Percentiles rank a stretch among this genome's conserved stretches.
Evolutionary conservation across 2,888 invertebrate genomes (phyloP).

Genomic region (Onthophagus sagittarius): DNA sequence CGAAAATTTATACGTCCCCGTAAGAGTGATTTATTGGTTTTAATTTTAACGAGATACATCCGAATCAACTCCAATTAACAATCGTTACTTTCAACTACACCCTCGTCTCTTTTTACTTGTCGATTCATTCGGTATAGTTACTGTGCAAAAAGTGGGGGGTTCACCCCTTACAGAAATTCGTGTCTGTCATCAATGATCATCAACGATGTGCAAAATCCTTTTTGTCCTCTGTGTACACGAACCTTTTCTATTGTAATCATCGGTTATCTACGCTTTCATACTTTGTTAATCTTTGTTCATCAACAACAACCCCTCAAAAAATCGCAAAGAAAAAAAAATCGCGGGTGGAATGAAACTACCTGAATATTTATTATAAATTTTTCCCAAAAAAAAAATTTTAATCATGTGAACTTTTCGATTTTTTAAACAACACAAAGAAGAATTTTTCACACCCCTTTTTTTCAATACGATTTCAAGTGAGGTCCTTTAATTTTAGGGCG

Average conservation of each 20-base stretch:
- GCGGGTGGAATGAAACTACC: neutral
- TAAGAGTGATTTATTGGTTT: neutral
- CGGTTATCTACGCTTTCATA: neutral
- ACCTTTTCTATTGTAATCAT: neutral
- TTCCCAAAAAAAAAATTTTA: neutral
- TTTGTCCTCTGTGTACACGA: neutral
- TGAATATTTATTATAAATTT: neutral
- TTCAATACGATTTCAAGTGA: no score
- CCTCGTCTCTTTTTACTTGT: no score
- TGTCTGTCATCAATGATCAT: neutral
- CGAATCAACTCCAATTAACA: neutral
- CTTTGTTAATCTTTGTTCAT: neutral
- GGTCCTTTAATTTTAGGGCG: no score
- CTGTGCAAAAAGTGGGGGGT: neutral
- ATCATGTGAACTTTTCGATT: neutral
- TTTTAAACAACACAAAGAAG: neutral
- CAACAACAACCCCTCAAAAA: neutral
- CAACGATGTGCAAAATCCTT: neutral
- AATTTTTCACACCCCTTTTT: neutral
- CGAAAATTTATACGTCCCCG: neutral
- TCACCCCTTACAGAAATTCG: neutral
- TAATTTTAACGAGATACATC: neutral
- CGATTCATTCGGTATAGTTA: neutral
- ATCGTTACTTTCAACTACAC: neutral
- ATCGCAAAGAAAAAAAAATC: neutral